Conservation (phyloP, 53 echinoderm and acorn worm species). For the Stichopus horrens region DNA sequence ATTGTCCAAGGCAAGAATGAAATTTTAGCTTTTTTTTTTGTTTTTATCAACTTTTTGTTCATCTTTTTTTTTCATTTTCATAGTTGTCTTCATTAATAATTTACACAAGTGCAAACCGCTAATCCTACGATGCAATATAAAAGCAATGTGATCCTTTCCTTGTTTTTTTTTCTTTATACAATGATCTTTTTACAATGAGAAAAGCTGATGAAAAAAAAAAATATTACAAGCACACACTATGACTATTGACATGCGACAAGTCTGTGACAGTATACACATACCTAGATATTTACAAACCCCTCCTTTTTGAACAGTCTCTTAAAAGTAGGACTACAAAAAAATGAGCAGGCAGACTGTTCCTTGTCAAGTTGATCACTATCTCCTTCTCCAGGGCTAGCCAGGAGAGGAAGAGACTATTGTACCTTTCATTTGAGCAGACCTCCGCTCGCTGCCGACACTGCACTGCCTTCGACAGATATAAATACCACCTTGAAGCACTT, state of each 20-base stretch:
- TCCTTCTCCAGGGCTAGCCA: too few relatives aligned
- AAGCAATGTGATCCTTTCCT: neutral
- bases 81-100: neutral
- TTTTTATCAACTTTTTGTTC: neutral
- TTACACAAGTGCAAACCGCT: constrained; percentile 29
- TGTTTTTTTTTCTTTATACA: neutral
- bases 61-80: neutral
- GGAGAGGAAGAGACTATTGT: too few relatives aligned
- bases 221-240: constrained; percentile 11
- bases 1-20: neutral
- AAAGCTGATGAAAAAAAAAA: neutral
- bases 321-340: too few relatives aligned
- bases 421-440: too few relatives aligned
- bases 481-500: too few relatives aligned
- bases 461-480: too few relatives aligned
- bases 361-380: too few relatives aligned
- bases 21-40: neutral
- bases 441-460: too few relatives aligned
- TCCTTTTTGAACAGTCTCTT: too few relatives aligned
- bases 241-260: neutral
- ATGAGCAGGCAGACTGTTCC: too few relatives aligned
- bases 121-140: constrained; percentile 14
- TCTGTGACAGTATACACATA: neutral
- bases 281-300: neutral
- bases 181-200: constrained; percentile 6